Conservation (phyloP, 2,113 vertebrate genomes). For the Paramormyrops kingsleyae region DNA sequence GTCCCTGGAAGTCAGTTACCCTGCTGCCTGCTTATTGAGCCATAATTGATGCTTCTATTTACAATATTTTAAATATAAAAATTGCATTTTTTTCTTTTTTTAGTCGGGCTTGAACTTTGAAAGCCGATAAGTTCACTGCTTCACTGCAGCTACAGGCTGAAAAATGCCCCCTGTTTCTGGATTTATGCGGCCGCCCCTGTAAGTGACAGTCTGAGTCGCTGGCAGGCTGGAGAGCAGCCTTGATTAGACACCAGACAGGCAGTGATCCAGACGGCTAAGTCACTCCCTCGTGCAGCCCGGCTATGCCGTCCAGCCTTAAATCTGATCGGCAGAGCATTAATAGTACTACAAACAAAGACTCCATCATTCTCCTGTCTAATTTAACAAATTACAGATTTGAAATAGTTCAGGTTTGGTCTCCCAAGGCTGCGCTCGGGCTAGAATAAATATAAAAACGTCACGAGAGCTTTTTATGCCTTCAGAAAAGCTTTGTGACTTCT, state of each 20-base stretch:
- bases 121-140: not conserved
- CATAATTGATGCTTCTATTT: not conserved
- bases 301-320: not conserved
- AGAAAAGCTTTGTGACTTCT: not conserved
- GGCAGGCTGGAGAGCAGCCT: not conserved
- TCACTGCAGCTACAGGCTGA: not conserved
- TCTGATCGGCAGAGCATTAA: not conserved
- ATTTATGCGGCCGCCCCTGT: not conserved
- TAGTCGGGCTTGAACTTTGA: not conserved
- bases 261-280: not conserved
- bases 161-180: not conserved
- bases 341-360: not conserved
- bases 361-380: not conserved
- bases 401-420: not conserved
- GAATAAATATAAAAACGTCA: not conserved
- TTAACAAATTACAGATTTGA: constrained; percentile 8
- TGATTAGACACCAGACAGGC: not conserved
- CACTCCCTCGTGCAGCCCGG: not conserved
- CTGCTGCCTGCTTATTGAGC: not conserved
- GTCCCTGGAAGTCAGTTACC: not conserved
- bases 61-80: not conserved
- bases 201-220: not conserved
- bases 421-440: not conserved
- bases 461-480: not conserved
- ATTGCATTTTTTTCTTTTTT: not conserved